Evolutionary conservation across 2,888 invertebrate species (phyloP), one percentile per base, ranked within the genome.

Genomic region (Scaptomyza cyrtandrae): DNA sequence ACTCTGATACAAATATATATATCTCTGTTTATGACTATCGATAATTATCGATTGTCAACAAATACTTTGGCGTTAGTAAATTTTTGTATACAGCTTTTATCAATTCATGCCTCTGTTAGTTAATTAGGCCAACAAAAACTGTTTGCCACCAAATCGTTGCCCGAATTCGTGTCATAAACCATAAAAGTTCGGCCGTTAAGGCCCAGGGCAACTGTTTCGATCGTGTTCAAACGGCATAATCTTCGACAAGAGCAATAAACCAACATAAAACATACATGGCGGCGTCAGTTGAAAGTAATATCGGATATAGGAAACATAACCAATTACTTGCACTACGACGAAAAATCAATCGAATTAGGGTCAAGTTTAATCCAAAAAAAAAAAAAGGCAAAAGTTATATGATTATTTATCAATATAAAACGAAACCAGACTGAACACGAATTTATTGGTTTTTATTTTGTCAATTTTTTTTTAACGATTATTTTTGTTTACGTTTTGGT

Each of bases 121-220:
- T 39, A 7, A 37, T 11, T 50, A 45, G 31, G 31, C 14, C 60
- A 50, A 3, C 24, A 31, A n/a, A 19, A 39, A 7, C 37, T 31
- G 19, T 48, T 37, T 49, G 48, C 29, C 10, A 31, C 29, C 3
- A 41, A 54, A 19, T 43, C 29, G 16, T 29, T 37, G 16, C 14
- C 14, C n/a, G 10, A 52, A 52, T 39, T 41, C 10, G n/a, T n/a
- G 46, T 13, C 31, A 48, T 61, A 48, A 61, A 49, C 27, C 16
- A 55, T 9, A 39, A 37, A 1, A 39, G 33, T 33, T 33, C 1
- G 7, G 6, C 14, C 24, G 11, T 27, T 33, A 55, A 19, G 46
- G 33, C 14, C 27, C 39, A 31, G 27, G 33, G 37, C 39, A 64
- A 46, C 46, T 27, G 10, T 29, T 33, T 53, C 19, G 33, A 19